Evolutionary conservation across 2,113 vertebrate species (phyloP).

Genomic region (Zosterops borbonicus): DNA sequence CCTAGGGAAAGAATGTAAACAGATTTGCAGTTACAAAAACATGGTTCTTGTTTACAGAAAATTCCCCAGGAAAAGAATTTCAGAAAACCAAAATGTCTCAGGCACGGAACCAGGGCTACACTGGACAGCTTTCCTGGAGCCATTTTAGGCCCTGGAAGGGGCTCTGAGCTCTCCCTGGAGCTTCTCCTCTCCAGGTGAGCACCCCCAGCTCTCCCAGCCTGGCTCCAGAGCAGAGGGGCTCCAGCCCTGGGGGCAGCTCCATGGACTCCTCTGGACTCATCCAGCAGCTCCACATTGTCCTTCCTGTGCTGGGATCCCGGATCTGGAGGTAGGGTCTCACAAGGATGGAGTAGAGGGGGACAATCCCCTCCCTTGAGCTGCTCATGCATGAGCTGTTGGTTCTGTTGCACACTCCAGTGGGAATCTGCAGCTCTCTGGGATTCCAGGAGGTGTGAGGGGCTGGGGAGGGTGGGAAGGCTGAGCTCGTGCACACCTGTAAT

Average conservation of each 20-base stretch:
- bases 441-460: not conserved
- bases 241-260: accelerated
- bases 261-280: accelerated
- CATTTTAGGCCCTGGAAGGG: accelerated
- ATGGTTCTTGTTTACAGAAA: too few relatives aligned
- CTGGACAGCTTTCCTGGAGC: not conserved
- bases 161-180: not conserved
- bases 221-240: not conserved
- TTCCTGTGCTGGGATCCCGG: not conserved
- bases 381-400: accelerated
- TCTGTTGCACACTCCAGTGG: not conserved
- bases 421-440: not conserved
- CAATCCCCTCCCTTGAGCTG: not conserved
- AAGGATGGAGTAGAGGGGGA: accelerated
- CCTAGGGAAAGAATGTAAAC: too few relatives aligned
- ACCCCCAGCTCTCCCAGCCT: not conserved
- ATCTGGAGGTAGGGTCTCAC: not conserved
- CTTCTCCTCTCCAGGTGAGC: not conserved
- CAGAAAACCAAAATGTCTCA: too few relatives aligned
- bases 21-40: too few relatives aligned
- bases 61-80: too few relatives aligned
- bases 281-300: not conserved
- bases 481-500: conserved; percentile 9
- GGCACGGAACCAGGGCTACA: too few relatives aligned
- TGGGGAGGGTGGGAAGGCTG: not conserved